Base-by-base conservation (phyloP, 1,140 invertebrate genomes). In the Chymomyza costata region DNA sequence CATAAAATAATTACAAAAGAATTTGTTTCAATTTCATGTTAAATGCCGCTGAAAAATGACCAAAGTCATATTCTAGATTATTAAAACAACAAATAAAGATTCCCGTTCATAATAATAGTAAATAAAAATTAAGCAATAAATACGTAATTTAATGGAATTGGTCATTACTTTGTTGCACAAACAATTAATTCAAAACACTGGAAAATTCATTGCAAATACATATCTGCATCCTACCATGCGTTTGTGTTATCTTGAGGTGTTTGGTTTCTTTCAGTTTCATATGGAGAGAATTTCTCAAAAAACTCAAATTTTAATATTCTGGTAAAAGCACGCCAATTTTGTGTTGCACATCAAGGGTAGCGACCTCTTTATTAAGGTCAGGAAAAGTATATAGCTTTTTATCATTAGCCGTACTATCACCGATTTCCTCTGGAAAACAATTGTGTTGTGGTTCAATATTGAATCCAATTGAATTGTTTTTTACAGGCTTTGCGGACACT, bases 51-150 rank as follows among this genome's bases (percentile, higher is more conserved):
- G n/a, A n/a, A n/a, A n/a, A n/a, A n/a, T n/a, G n/a, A n/a, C n/a
- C n/a, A n/a, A n/a, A n/a, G n/a, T n/a, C n/a, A n/a, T n/a, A n/a
- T n/a, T n/a, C n/a, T n/a, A n/a, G n/a, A n/a, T n/a, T n/a, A n/a
- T n/a, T n/a, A n/a, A n/a, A n/a, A n/a, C n/a, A n/a, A n/a, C n/a
- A n/a, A n/a, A n/a, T n/a, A n/a, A n/a, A n/a, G 70, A 76, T 76
- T 76, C 70, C 69, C 70, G 70, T 76, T n/a, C n/a, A 44, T 13
- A 71, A 71, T n/a, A 14, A 52, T 57, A 62, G 7, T 41, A 47
- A 8, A 45, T 21, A 53, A 49, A 30, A 38, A 57, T 19, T 17
- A 11, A 41, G 18, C 31, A 51, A 39, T 48, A 47, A 8, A n/a
- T 35, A 28, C 41, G 25, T 44, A 31, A 14, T 28, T 44, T 44